Evolutionary conservation across 2,888 invertebrate genomes (phyloP), one percentile per base, ranked within the genome.

Genomic region (Physocephala rufipes): DNA sequence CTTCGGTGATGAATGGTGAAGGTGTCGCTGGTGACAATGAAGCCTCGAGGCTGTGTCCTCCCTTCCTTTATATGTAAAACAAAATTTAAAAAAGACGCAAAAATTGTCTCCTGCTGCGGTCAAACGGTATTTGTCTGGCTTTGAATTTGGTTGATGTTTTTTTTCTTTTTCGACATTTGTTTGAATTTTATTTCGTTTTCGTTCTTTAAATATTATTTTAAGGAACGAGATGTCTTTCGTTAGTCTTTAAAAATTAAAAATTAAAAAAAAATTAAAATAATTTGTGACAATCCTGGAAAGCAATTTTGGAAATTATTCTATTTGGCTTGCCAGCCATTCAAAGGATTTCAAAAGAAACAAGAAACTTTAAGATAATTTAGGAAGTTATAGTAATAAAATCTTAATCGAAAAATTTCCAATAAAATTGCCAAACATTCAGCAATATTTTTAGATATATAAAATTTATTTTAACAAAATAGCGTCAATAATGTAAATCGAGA

Each of bases 81-180:
- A 65, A 71, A 73, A n/a, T n/a, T n/a, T n/a, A n/a, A n/a, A n/a
- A n/a, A n/a, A n/a, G n/a, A n/a, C n/a, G n/a, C n/a, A n/a, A 70
- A 67, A 71, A 72, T 51, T 73, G 76, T 79, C 82, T 77, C 81
- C 81, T 78, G 82, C 80, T 81, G 82, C 77, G 81, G 73, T 76
- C 76, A 73, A 70, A 74, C 72, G 30, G 16, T 74, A 73, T 74
- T 70, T 45, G 45, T 77, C 76, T 81, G 77, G 77, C 74, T 79
- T 78, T 71, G 78, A 77, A 78, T 81, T 82, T 82, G 82, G 81
- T 78, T 82, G 82, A 81, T 81, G 82, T 78, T 81, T 82, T 81
- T 78, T 74, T 73, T 66, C 67, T 66, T 71, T 45, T 26, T 26
- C 16, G n/a, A 13, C 16, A 7, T 13, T 58, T 58, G 58, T 28